Evolutionary conservation across 2,797 vertebrate species (phyloP).

Genomic region (Acanthiza pusilla): DNA sequence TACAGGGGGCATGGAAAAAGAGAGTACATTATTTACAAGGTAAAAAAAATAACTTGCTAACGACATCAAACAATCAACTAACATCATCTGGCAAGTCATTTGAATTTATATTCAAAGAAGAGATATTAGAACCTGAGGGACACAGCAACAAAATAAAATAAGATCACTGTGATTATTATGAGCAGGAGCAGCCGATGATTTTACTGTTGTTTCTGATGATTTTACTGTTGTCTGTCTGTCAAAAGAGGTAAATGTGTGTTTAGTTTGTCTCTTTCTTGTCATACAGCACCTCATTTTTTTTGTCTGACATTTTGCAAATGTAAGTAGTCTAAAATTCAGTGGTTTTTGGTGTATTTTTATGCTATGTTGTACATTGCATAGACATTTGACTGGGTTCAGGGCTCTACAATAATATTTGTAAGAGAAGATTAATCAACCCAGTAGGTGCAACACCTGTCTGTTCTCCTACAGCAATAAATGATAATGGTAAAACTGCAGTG

Average conservation of each 20-base stretch:
- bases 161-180: not conserved
- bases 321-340: not conserved
- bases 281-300: not conserved
- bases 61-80: not conserved
- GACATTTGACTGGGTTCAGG: not conserved
- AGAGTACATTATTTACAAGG: not conserved
- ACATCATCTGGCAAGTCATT: constrained; percentile 12
- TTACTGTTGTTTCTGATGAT: not conserved
- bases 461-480: not conserved
- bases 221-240: not conserved
- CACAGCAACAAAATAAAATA: not conserved
- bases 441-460: not conserved
- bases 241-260: not conserved
- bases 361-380: not conserved
- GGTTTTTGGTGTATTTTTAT: not conserved
- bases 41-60: not conserved
- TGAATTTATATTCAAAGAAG: not conserved
- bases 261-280: not conserved
- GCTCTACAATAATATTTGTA: not conserved
- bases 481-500: not conserved
- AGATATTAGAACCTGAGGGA: not conserved
- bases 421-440: not conserved
- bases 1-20: not conserved
- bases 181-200: not conserved
- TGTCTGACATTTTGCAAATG: not conserved